phyloP scores from a whole-genome alignment of 2,888 invertebrate genomes.

The Alitta virens region DNA sequence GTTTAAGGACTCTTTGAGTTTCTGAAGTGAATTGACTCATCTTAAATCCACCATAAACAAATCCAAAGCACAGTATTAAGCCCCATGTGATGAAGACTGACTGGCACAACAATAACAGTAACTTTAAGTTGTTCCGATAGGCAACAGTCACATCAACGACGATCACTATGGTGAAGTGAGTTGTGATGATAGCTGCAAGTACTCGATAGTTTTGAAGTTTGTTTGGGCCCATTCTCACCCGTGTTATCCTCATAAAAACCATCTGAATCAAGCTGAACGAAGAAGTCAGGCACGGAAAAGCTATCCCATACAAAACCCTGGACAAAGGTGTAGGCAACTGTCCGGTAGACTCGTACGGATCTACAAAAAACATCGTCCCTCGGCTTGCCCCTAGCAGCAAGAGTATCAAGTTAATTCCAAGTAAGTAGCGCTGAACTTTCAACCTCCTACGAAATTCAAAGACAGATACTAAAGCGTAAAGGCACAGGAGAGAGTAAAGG shows the following conservation, averaged over 20 bases:
- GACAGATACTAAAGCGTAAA: constrained; percentile 63
- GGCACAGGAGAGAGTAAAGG: constrained; percentile 62
- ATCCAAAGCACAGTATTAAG: constrained; percentile 61
- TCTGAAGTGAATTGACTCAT: constrained; percentile 52
- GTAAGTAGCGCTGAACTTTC: constrained; percentile 61
- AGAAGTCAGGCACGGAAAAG: constrained; percentile 63
- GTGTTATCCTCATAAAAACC: constrained; percentile 63
- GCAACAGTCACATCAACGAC: constrained; percentile 60
- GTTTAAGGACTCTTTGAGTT: constrained; percentile 29
- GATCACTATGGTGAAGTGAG: constrained; percentile 61
- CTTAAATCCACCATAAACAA: constrained; percentile 62
- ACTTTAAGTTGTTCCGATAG: constrained; percentile 41
- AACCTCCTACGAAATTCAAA: constrained; percentile 60
- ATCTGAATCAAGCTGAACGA: constrained; percentile 64
- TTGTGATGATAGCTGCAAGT: constrained; percentile 61
- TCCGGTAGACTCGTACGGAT: constrained; percentile 63
- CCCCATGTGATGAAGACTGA: constrained; percentile 63
- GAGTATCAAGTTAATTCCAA: constrained; percentile 63
- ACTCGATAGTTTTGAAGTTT: constrained; percentile 60
- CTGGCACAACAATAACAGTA: constrained; percentile 56
- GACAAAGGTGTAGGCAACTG: constrained; percentile 61
- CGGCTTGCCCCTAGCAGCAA: constrained; percentile 62
- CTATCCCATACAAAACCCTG: constrained; percentile 62
- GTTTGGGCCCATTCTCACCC: constrained; percentile 61
- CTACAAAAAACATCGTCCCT: constrained; percentile 62